phyloP scores from a whole-genome alignment of 2,888 invertebrate genomes.

The Marronus borbonicus region DNA sequence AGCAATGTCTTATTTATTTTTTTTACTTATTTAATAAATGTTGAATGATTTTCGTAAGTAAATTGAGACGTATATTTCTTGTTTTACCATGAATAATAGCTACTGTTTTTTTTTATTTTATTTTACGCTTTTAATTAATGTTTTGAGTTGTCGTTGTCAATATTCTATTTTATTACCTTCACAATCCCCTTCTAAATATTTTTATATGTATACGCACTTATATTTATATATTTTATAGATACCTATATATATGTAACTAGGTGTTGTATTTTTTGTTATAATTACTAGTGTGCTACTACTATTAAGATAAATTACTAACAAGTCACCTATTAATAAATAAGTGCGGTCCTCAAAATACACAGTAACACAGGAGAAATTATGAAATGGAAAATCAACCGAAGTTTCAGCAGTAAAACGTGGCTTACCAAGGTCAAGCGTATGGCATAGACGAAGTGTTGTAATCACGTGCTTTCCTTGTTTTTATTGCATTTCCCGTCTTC shows the following conservation, averaged over 20 bases:
- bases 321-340: not conserved
- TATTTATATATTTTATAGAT: conserved; percentile 1
- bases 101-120: not conserved
- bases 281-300: not conserved
- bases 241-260: not conserved
- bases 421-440: conserved; percentile 19
- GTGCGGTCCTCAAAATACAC: not conserved
- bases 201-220: conserved; percentile 6
- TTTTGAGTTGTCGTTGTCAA: not conserved
- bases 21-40: not conserved
- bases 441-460: not conserved
- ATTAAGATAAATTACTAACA: no score
- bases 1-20: conserved; percentile 1
- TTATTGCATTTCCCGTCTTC: not conserved
- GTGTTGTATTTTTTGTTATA: conserved; percentile 11
- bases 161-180: not conserved
- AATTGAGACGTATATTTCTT: not conserved
- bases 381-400: not conserved
- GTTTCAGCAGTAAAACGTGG: not conserved
- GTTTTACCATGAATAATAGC: no score
- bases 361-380: not conserved
- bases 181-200: not conserved
- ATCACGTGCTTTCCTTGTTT: conserved; percentile 21
- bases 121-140: conserved; percentile 13
- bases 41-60: not conserved